These are phyloP conservation scores for Lamprologus sp. DNA, from an alignment of 2,113 vertebrate species.

Conservation along the genomic window DNA sequence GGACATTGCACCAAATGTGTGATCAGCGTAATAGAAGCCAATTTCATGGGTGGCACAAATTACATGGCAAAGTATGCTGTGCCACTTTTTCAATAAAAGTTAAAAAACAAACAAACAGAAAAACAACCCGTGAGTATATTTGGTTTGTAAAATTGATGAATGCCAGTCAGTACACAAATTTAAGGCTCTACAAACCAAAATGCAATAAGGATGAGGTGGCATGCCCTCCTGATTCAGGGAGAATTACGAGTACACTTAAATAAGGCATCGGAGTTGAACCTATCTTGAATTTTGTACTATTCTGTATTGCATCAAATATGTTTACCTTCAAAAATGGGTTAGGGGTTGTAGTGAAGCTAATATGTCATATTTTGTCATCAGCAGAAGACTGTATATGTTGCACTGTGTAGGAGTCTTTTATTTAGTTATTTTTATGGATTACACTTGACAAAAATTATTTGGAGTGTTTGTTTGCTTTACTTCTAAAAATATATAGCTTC, in stretches of 20 bases:
- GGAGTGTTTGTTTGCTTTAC: neutral
- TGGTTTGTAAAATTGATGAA: neutral
- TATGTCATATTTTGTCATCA: neutral
- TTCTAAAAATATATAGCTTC: neutral
- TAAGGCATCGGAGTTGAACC: neutral
- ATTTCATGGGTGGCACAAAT: conserved; percentile 3
- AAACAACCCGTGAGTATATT: neutral
- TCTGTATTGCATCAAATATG: neutral
- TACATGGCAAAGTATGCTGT: neutral
- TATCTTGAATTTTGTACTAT: neutral
- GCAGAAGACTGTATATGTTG: neutral
- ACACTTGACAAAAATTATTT: neutral
- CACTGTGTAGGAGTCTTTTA: neutral
- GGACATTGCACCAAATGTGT: conserved; percentile 13
- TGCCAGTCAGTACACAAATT: neutral
- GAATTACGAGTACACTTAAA: neutral
- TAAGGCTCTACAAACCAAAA: neutral
- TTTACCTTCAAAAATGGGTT: neutral
- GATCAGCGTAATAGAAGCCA: conserved; percentile 18
- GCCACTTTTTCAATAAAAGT: conserved; percentile 3
- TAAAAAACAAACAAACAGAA: neutral
- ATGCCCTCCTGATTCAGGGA: neutral
- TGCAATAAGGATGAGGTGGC: neutral
- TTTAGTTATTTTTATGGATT: neutral
- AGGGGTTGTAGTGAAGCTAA: neutral